A percentile compares a stretch with the other conserved stretches of the same genome.
Conservation (phyloP, 2,113 vertebrate species). For the Corapipo altera region DNA sequence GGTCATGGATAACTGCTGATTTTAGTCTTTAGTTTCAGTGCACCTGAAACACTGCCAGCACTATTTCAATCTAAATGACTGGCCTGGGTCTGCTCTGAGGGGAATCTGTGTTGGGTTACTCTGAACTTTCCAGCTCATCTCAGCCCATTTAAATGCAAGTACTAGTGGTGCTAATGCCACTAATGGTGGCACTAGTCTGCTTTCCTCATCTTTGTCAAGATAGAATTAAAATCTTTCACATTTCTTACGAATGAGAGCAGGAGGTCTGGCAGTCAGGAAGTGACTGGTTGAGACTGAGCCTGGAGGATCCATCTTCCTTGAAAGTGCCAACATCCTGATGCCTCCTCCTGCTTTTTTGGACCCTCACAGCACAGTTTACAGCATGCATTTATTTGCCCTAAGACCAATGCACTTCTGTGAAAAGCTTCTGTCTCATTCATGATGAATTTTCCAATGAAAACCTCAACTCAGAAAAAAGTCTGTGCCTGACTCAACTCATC, state of each 20-base stretch:
- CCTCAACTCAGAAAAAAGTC: neutral
- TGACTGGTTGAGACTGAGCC: rapidly evolving
- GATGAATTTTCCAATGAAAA: neutral
- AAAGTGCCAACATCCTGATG: neutral
- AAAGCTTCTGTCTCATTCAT: neutral
- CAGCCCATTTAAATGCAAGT: neutral
- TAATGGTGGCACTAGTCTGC: neutral
- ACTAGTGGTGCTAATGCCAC: too few relatives aligned
- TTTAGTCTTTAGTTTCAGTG: neutral
- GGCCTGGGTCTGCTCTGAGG: neutral
- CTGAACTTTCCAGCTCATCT: neutral
- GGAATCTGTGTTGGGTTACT: neutral
- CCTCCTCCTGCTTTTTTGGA: neutral
- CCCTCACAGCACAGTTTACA: neutral
- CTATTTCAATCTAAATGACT: neutral
- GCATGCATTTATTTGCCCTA: neutral
- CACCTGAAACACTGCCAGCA: neutral
- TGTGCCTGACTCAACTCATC: neutral
- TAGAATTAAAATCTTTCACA: neutral
- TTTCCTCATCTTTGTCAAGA: neutral
- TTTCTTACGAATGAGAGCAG: neutral
- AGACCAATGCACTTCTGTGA: neutral
- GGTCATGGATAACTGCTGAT: neutral
- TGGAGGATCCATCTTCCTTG: neutral
- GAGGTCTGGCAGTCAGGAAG: neutral